Conservation (phyloP, 1,140 invertebrate genomes). For the Drosophila miranda region DNA sequence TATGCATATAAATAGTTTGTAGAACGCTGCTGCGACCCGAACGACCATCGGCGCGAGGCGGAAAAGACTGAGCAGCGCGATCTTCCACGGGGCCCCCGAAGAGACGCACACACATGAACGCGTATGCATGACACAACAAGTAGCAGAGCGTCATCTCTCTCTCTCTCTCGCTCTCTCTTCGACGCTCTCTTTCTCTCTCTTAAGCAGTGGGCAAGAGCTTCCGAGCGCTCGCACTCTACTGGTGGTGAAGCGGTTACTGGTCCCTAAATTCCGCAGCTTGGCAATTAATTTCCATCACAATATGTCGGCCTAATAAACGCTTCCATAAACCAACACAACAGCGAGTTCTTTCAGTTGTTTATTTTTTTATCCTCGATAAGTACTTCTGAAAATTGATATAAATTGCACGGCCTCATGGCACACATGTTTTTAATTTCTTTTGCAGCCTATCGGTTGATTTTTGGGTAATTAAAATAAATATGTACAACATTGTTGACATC, state of each 20-base stretch:
- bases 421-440: neutral
- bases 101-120: too few relatives aligned
- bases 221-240: slow-evolving; percentile 6
- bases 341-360: slow-evolving; percentile 13
- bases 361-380: slow-evolving; percentile 13
- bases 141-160: neutral
- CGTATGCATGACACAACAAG: too few relatives aligned
- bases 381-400: slow-evolving; percentile 33
- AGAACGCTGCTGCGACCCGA: neutral
- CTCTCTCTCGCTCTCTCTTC: neutral
- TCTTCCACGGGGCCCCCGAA: too few relatives aligned
- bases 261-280: slow-evolving; percentile 27
- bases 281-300: slow-evolving; percentile 47
- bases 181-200: neutral
- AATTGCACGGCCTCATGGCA: slow-evolving; percentile 14
- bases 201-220: neutral
- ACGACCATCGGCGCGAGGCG: neutral
- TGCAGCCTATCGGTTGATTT: slow-evolving; percentile 1
- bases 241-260: neutral
- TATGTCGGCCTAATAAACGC: slow-evolving; percentile 29
- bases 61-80: slow-evolving; percentile 34
- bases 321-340: slow-evolving; percentile 46
- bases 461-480: slow-evolving; percentile 13
- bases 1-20: slow-evolving; percentile 6
- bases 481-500: neutral